phyloP scores from a whole-genome alignment of 2,113 vertebrate genomes.

The Hippoglossus stenolepis region DNA sequence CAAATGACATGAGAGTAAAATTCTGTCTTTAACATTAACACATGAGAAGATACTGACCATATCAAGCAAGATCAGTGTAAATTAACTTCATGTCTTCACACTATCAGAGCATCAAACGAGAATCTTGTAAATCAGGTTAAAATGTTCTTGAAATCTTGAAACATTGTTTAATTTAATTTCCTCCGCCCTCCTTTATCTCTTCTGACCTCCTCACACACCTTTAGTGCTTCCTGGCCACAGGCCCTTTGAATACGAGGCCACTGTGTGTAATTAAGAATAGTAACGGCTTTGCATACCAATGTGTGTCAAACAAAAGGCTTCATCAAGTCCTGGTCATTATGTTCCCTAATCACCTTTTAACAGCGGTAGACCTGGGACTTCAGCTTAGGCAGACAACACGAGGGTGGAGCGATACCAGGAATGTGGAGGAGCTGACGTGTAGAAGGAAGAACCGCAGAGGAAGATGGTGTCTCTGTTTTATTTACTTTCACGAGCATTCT shows the following conservation, averaged over 20 bases:
- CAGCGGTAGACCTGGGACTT: slow-evolving; percentile 34
- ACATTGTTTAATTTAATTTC: slow-evolving; percentile 12
- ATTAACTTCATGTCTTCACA: not conserved
- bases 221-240: slow-evolving; percentile 12
- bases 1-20: slow-evolving; percentile 3
- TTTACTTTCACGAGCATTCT: not conserved
- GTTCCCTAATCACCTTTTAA: slow-evolving; percentile 30
- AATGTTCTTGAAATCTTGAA: slow-evolving; percentile 9
- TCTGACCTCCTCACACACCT: slow-evolving; percentile 10
- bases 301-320: slow-evolving; percentile 51
- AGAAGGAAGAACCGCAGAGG: not conserved
- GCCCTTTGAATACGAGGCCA: slow-evolving; percentile 27
- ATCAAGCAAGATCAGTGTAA: not conserved
- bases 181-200: too few relatives aligned
- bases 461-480: slow-evolving; percentile 6
- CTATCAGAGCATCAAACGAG: not conserved
- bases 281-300: slow-evolving; percentile 58
- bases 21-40: not conserved
- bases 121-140: not conserved
- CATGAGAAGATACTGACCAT: too few relatives aligned
- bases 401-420: not conserved
- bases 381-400: slow-evolving; percentile 19
- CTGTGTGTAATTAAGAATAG: slow-evolving; percentile 43
- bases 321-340: slow-evolving; percentile 42
- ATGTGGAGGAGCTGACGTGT: not conserved